Base-by-base conservation (phyloP, 2,113 vertebrate species). In the Gavialis gangeticus region DNA sequence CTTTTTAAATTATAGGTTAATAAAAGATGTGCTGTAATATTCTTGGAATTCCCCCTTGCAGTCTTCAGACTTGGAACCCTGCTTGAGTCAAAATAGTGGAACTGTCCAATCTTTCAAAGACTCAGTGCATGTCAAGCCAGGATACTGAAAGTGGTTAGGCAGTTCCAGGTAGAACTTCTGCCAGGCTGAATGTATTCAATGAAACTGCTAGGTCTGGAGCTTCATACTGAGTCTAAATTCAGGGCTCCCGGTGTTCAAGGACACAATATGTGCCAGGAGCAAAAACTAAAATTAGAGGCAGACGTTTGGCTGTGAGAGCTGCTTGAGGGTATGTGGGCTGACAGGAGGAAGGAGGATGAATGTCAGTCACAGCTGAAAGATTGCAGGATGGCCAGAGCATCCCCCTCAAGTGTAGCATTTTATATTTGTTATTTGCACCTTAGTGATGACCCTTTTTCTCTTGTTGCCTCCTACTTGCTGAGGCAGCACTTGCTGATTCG, bases 221-320 rank as follows among this genome's bases (percentile, higher is more conserved):
- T 97, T 97, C 97, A 97, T 96, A 93, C 92, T 84, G 82, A 93
- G 84, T 95, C 94, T 97, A 95, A 97, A 97, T 97, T 95, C 93
- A 84, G 89, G 92, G 94, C 97, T 97, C 95, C 85, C 82, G 64
- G 89, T 95, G 97, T 97, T 97, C 94, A 96, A 88, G 96, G 96
- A 93, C 97, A 95, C 94, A 92, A 88, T 91, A n/a, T 97, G 96
- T 95, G 95, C 96, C 96, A 97, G 94, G 77, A 97, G 94, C 82
- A 71, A 79, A 78, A 95, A 97, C 97, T 97, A 97, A 97, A 97
- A 97, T 97, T 97, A 97, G 97, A 97, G 95, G 88, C 96, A 95
- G 96, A 95, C 96, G 96, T 96, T 97, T 94, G 96, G 94, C 96
- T 92, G 93, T 63, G 90, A 92, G 94, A 95, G 91, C 96, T 95